Percentiles rank a stretch among this genome's conserved stretches.
These are phyloP conservation scores for Physocephala rufipes DNA, from an alignment of 2,888 invertebrate species.

Conservation along the genomic window DNA sequence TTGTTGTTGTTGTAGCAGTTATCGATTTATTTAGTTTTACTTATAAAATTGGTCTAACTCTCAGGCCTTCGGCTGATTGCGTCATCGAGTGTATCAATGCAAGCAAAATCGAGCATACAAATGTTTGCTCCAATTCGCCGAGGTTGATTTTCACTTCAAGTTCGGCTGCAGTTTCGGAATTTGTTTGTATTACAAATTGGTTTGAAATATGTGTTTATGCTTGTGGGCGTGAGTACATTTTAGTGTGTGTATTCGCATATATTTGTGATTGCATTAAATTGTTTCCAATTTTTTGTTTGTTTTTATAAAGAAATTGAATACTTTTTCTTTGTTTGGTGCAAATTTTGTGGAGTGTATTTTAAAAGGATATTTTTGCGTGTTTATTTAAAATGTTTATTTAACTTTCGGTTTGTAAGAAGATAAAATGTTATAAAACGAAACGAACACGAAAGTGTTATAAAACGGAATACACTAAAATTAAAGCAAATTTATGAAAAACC, in stretches of 20 bases:
- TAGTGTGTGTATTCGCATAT: too few species aligned
- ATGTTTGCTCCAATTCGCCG: constrained; percentile 17
- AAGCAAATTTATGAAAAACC: background rate
- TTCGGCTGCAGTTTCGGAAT: background rate
- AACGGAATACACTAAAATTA: background rate
- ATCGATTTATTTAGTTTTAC: background rate
- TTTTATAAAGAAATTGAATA: background rate
- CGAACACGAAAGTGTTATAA: background rate
- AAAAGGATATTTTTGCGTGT: too few species aligned
- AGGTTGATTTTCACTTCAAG: background rate
- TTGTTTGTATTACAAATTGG: background rate
- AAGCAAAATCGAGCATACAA: constrained; percentile 7
- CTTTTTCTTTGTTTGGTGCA: background rate
- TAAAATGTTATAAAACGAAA: background rate
- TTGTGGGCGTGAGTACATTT: background rate
- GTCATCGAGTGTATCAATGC: background rate
- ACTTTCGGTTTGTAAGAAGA: background rate
- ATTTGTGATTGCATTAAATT: background rate
- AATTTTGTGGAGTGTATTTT: too few species aligned
- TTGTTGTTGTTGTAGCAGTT: constrained; percentile 40
- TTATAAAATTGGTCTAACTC: constrained; percentile 24
- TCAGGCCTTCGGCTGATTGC: constrained; percentile 14
- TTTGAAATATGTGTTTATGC: background rate
- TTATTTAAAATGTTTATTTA: background rate
- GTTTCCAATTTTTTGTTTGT: background rate